phyloP scores from a whole-genome alignment of 2,888 invertebrate genomes.

The Automeris io region DNA sequence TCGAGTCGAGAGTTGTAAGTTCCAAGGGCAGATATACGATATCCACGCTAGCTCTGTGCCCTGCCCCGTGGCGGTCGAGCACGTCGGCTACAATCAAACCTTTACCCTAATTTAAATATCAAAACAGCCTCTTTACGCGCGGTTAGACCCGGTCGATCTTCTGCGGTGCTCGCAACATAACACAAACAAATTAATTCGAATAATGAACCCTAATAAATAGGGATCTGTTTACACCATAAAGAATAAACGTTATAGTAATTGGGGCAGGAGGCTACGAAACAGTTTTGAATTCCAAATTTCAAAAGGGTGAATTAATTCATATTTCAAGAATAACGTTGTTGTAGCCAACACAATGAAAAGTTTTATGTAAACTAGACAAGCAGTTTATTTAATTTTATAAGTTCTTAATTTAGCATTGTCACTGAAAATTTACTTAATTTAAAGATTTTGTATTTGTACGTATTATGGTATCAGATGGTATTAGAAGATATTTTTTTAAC shows the following conservation, averaged over 20 bases:
- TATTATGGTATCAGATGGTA: no score
- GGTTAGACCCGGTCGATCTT: conserved; percentile 44
- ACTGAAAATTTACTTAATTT: no score
- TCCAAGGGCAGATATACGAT: neutral
- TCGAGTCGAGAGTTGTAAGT: neutral
- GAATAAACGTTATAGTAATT: conserved; percentile 75
- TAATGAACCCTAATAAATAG: conserved; percentile 75
- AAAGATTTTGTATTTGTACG: no score
- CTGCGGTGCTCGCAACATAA: conserved; percentile 58
- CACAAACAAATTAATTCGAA: conserved; percentile 76
- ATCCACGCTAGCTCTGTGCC: conserved; percentile 4
- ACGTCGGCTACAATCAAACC: conserved; percentile 61
- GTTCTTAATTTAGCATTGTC: conserved; percentile 10
- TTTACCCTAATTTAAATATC: conserved; percentile 72
- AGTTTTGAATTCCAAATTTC: conserved; percentile 61
- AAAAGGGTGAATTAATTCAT: conserved; percentile 67
- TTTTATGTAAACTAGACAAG: conserved; percentile 18
- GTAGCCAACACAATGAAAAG: conserved; percentile 33
- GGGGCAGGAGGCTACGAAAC: conserved; percentile 65
- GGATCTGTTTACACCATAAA: conserved; percentile 73
- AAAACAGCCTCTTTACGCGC: conserved; percentile 64
- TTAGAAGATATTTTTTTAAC: no score
- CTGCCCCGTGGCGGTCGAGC: conserved; percentile 29
- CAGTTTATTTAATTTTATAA: conserved; percentile 21
- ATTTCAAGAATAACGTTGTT: conserved; percentile 43